A percentile compares a stretch with the other conserved stretches of the same genome.
These are phyloP conservation scores for Aelia acuminata DNA, from an alignment of 2,888 invertebrate genomes.

Conservation along the genomic window DNA sequence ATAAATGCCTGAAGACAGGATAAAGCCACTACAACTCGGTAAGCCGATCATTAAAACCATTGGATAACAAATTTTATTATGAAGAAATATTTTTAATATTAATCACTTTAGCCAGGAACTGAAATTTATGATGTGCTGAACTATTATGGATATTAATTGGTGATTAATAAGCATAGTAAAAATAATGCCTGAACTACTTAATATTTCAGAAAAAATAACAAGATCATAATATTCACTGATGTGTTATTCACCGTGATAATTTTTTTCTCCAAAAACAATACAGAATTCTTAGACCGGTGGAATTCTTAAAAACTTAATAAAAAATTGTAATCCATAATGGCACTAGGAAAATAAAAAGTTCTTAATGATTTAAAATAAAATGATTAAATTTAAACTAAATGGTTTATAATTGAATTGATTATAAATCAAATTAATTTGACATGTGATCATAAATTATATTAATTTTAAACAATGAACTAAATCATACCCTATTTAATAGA, in stretches of 20 bases:
- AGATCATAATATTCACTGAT: background rate
- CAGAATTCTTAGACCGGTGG: background rate
- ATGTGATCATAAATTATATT: conserved; percentile 9
- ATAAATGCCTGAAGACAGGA: too few species aligned
- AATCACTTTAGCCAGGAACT: too few species aligned
- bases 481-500: conserved; percentile 48
- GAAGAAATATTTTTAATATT: too few species aligned
- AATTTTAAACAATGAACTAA: conserved; percentile 35
- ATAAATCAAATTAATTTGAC: conserved; percentile 1
- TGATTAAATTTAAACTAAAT: background rate
- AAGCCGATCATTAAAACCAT: too few species aligned
- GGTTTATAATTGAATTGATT: background rate
- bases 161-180: too few species aligned
- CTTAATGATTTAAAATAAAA: background rate
- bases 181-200: background rate
- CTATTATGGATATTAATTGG: background rate
- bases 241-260: background rate
- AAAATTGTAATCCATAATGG: background rate
- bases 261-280: background rate
- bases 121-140: background rate
- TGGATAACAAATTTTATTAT: too few species aligned
- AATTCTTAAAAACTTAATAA: background rate
- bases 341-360: background rate
- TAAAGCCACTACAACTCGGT: too few species aligned
- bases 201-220: background rate